These are phyloP conservation scores for Myotis brandtii DNA, from an alignment of 2,113 vertebrate species.

Conservation along the genomic window DNA sequence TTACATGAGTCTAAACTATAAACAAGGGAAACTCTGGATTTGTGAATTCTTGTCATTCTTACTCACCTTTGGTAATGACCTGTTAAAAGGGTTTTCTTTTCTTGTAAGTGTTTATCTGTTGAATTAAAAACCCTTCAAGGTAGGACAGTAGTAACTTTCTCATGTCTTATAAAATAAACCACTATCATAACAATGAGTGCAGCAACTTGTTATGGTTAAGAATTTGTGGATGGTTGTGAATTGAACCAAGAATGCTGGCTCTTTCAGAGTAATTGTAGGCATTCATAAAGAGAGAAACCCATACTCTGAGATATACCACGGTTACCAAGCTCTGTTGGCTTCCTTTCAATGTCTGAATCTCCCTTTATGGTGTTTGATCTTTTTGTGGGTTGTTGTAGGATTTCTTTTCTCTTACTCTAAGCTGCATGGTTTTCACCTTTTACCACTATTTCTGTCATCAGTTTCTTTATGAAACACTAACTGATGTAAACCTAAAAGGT, in stretches of 20 bases:
- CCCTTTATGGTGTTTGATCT: constrained; percentile 27
- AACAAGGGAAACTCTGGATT: background rate
- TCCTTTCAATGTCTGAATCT: background rate
- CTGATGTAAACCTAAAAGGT: constrained; percentile 72
- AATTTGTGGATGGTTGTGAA: background rate
- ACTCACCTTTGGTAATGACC: background rate
- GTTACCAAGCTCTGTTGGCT: background rate
- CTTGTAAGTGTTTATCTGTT: background rate
- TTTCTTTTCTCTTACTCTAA: background rate
- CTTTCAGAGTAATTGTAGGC: background rate
- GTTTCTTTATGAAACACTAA: constrained; percentile 76
- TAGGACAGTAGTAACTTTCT: background rate
- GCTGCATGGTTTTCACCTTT: constrained; percentile 61
- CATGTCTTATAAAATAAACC: background rate
- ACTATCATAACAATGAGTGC: background rate
- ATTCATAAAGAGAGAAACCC: background rate
- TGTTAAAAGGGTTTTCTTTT: background rate
- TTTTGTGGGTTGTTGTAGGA: constrained; percentile 52
- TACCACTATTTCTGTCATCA: constrained; percentile 68
- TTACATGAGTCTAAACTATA: background rate
- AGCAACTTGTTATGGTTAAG: background rate
- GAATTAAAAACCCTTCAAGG: background rate
- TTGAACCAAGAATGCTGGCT: background rate
- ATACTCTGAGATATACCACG: background rate
- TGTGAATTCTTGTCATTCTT: constrained; percentile 15